Base-by-base conservation (phyloP, 2,888 invertebrate genomes). In the Volucella inflata region DNA sequence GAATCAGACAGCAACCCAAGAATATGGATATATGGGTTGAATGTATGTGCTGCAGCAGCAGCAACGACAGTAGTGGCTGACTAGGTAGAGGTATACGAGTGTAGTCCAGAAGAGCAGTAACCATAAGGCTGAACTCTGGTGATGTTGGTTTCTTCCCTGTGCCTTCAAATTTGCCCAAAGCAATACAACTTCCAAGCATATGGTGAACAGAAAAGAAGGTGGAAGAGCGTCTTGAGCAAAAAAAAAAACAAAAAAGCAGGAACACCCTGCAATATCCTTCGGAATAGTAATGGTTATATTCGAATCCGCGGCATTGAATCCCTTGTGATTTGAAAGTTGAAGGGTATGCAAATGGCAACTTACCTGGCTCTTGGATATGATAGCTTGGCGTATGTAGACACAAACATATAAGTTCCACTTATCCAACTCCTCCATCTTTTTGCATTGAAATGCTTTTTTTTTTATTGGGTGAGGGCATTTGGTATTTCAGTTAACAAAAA, bases 261-360 rank as follows among this genome's bases (percentile, higher is more conserved):
- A 30, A 30, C 30, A 30, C 72, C 40, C 42, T 62, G 67, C 30
- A 64, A 74, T 82, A 80, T 84, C 80, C 84, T 80, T 70, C 30
- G 75, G 59, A 30, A 75, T 71, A 75, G 84, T 75, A 84, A 80
- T 84, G 84, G 80, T 84, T 80, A 84, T 80, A 84, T 84, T 80
- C 80, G 84, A 84, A 71, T 76, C 70, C 62, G 11, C 21, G 38
- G 60, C 67, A 82, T 76, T 70, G 79, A 70, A 50, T 75, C 84
- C 80, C 84, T 71, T 51, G 83, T 51, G 83, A 78, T 64, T 83
- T 74, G 64, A 10, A 42, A 70, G 51, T 80, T 53, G 80, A 67
- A 79, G 70, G 55, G 84, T 84, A 84, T 84, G 84, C 84, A 84
- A 84, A 84, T 80, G 59, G 80, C 59, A 71, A 74, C 55, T 71